Conservation (phyloP, 2,797 vertebrate species). For the Scolopax bukidnonensis region DNA sequence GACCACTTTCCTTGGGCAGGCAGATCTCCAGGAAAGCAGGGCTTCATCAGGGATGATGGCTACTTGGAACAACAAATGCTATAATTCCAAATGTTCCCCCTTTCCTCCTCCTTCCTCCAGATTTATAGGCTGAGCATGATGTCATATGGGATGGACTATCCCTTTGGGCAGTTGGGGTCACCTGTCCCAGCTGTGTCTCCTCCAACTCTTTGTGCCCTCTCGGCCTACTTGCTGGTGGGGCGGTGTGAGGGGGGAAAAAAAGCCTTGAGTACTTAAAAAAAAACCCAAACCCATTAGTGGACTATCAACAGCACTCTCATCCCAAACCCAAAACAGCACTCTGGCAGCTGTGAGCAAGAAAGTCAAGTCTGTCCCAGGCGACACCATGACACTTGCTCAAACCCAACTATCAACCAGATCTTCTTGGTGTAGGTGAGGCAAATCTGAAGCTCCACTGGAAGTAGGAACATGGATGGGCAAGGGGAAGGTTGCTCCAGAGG, state of each 20-base stretch:
- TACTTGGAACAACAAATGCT: background rate
- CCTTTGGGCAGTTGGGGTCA: background rate
- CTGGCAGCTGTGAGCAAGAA: background rate
- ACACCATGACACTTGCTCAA: background rate
- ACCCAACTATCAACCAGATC: accelerated
- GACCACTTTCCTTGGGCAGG: background rate
- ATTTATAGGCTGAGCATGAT: background rate
- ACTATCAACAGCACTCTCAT: background rate
- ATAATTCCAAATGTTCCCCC: too few species aligned
- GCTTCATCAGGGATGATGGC: background rate
- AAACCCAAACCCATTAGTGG: background rate
- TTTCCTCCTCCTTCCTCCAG: background rate
- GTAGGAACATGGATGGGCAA: background rate
- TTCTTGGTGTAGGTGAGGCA: background rate
- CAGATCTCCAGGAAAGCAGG: background rate
- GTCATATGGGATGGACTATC: background rate
- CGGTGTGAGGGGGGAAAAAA: background rate
- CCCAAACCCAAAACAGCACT: background rate
- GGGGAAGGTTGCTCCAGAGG: background rate
- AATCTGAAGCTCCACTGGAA: background rate
- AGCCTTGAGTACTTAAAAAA: background rate
- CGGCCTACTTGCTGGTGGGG: background rate
- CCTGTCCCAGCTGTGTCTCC: background rate
- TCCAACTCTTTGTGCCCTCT: background rate
- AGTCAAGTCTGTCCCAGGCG: background rate